Conservation (phyloP, 1,140 invertebrate genomes). For the Conus betulinus region DNA sequence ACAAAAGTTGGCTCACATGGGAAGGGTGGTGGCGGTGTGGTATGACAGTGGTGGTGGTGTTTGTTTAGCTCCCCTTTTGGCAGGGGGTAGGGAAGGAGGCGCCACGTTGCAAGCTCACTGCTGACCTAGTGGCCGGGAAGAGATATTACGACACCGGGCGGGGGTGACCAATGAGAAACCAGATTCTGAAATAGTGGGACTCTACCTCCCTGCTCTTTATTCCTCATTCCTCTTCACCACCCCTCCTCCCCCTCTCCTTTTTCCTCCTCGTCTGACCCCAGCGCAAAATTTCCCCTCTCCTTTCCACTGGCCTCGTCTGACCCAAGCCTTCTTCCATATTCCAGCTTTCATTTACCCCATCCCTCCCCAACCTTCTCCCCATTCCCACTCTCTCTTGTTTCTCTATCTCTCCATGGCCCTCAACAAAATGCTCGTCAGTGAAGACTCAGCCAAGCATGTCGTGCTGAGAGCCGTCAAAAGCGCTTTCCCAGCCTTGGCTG, state of each 20-base stretch:
- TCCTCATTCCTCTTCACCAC: neutral
- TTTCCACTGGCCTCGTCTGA: neutral
- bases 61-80: neutral
- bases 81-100: neutral
- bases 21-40: neutral
- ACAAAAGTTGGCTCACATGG: neutral
- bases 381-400: neutral
- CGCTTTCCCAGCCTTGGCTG: neutral
- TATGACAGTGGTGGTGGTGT: neutral
- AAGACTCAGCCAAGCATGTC: conserved; percentile 31
- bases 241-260: neutral
- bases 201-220: neutral
- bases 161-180: conserved; percentile 34
- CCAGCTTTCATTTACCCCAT: neutral
- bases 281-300: too few relatives aligned
- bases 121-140: conserved; percentile 34
- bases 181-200: neutral
- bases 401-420: neutral
- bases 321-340: neutral
- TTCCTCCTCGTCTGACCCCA: neutral
- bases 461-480: conserved; percentile 5
- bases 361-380: neutral
- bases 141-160: conserved; percentile 4
- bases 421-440: neutral
- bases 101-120: neutral